Conservation (phyloP, 2,113 vertebrate species). For the Oophaga pumilio region DNA sequence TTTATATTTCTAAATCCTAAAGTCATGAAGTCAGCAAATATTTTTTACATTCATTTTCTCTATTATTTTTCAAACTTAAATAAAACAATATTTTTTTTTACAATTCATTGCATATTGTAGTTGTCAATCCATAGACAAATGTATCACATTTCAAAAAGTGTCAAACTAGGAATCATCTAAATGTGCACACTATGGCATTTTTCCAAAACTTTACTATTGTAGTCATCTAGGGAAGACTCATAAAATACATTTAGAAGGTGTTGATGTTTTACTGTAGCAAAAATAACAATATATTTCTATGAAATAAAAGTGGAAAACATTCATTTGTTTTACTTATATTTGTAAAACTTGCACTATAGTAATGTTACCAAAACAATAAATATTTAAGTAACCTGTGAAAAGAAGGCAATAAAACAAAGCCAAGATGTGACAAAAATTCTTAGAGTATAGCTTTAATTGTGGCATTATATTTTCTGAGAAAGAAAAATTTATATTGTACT, state of each 20-base stretch:
- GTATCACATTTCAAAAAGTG: conserved; percentile 25
- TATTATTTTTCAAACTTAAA: conserved; percentile 21
- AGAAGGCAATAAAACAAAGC: not conserved
- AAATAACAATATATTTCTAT: conserved; percentile 33
- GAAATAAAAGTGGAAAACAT: conserved; percentile 28
- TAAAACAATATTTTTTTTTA: conserved; percentile 42
- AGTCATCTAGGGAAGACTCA: conserved; percentile 22
- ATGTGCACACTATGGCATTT: conserved; percentile 21
- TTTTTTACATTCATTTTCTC: conserved; percentile 15
- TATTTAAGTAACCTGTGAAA: conserved; percentile 23
- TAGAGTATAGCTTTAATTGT: not conserved
- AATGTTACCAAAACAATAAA: conserved; percentile 14
- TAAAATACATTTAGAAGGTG: conserved; percentile 34
- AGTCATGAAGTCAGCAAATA: conserved; percentile 2
- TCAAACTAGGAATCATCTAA: conserved; percentile 7
- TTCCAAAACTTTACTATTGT: conserved; percentile 13
- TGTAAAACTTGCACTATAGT: not conserved
- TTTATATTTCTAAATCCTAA: not conserved
- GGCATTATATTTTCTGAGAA: not conserved
- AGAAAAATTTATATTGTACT: too few relatives aligned
- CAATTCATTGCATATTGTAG: conserved; percentile 31
- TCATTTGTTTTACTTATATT: conserved; percentile 24
- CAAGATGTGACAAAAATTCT: not conserved
- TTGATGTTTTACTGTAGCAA: conserved; percentile 24
- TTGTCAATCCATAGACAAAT: conserved; percentile 21